Percentiles rank a stretch among this genome's conserved stretches.
phyloP scores from a whole-genome alignment of 2,113 vertebrate genomes.

The Oceanodroma tethys region DNA sequence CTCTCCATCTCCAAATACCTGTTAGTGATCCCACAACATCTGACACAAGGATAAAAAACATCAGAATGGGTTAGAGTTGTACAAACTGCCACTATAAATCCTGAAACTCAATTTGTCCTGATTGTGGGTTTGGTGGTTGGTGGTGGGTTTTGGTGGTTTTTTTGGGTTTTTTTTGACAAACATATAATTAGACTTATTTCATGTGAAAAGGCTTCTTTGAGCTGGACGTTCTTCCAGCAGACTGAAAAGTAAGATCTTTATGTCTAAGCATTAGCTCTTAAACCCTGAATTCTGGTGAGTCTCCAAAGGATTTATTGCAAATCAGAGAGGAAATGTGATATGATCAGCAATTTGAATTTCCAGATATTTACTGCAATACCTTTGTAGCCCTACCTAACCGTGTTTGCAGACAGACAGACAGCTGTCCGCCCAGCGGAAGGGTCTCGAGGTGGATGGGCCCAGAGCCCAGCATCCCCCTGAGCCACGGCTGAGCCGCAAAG shows the following conservation, averaged over 20 bases:
- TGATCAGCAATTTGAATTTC: neutral
- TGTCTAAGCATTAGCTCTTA: neutral
- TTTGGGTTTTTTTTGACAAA: neutral
- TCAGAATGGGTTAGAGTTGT: neutral
- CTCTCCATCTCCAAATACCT: neutral
- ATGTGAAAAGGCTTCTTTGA: neutral
- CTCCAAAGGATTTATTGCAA: neutral
- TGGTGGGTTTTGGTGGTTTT: accelerated
- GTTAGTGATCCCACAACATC: neutral
- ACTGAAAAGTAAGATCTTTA: neutral
- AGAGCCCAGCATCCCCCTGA: neutral
- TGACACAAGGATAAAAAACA: neutral
- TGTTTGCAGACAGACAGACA: neutral
- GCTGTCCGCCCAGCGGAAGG: neutral
- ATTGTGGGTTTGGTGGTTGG: neutral
- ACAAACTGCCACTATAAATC: neutral
- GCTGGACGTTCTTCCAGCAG: neutral
- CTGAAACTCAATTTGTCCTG: neutral
- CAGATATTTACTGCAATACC: neutral
- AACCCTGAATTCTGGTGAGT: neutral
- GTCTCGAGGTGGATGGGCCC: accelerated
- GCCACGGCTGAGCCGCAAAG: neutral
- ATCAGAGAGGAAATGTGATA: neutral
- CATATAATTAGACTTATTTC: neutral
- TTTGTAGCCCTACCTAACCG: accelerated